These are phyloP conservation scores for Volucella zonaria DNA, from an alignment of 2,888 invertebrate genomes.

Conservation along the genomic window DNA sequence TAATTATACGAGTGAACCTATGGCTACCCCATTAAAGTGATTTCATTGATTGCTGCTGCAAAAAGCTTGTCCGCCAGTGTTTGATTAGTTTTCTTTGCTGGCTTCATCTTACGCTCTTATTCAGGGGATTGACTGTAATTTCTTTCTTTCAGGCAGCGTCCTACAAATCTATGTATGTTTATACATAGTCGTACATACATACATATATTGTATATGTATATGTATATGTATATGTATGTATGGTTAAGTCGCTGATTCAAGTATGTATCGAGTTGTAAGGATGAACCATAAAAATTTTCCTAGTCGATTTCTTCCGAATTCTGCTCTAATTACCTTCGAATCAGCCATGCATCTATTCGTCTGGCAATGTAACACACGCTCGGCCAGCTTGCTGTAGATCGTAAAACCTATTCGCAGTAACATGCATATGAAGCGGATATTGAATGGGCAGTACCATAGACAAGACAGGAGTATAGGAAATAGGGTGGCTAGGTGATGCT, in stretches of 20 bases:
- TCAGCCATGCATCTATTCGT: conserved; percentile 64
- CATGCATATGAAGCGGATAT: conserved; percentile 67
- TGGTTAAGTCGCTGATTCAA: conserved; percentile 14
- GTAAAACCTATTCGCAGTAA: conserved; percentile 70
- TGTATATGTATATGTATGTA: background rate
- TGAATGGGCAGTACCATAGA: conserved; percentile 48
- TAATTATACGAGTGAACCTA: conserved; percentile 67
- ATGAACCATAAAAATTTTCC: conserved; percentile 68
- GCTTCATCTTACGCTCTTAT: conserved; percentile 38
- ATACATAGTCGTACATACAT: background rate
- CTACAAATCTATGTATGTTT: too few species aligned
- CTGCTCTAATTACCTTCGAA: conserved; percentile 71
- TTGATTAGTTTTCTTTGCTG: conserved; percentile 67
- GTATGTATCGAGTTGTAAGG: conserved; percentile 45
- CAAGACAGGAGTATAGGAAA: conserved; percentile 12
- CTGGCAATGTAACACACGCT: conserved; percentile 50
- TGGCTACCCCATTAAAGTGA: conserved; percentile 68
- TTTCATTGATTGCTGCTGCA: conserved; percentile 71
- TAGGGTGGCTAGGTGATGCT: conserved; percentile 57
- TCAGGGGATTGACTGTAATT: conserved; percentile 31
- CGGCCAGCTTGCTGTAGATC: conserved; percentile 50
- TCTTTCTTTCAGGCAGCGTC: conserved; percentile 33
- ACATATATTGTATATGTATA: background rate
- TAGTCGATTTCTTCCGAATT: conserved; percentile 70
- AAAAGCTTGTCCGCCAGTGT: conserved; percentile 55